These are phyloP conservation scores for Sorex fumeus DNA, from an alignment of 2,113 vertebrate species.

Conservation along the genomic window DNA sequence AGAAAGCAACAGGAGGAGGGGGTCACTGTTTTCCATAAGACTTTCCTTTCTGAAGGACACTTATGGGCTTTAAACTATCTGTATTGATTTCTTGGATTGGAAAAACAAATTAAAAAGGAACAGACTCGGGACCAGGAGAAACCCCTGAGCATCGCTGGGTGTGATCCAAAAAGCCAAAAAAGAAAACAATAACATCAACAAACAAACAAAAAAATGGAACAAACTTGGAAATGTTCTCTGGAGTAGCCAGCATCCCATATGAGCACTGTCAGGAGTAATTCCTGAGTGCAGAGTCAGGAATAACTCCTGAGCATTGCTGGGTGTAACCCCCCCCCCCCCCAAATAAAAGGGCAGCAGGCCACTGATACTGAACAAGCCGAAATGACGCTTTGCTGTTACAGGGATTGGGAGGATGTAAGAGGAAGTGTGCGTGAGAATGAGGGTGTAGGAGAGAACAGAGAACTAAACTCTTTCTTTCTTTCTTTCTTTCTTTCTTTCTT, in stretches of 20 bases:
- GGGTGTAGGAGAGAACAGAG: neutral
- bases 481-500: too few species aligned
- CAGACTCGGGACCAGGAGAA: too few species aligned
- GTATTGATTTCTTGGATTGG: slow-evolving; percentile 35
- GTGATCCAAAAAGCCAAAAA: too few species aligned
- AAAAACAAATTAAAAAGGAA: neutral
- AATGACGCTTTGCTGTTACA: neutral
- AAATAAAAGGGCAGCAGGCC: too few species aligned
- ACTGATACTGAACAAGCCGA: neutral
- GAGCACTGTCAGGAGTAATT: too few species aligned
- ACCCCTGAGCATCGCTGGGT: too few species aligned
- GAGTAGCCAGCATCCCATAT: too few species aligned
- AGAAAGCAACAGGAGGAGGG: neutral
- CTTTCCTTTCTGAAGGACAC: neutral
- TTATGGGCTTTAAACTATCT: neutral
- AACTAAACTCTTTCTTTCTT: neutral
- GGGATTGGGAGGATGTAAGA: neutral
- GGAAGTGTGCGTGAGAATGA: neutral
- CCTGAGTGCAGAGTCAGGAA: too few species aligned
- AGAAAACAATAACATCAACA: too few species aligned
- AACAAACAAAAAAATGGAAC: neutral
- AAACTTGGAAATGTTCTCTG: neutral
- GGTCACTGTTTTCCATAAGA: neutral
- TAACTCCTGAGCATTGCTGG: too few species aligned
- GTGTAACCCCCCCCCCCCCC: too few species aligned